Base-by-base conservation (phyloP, 2,113 vertebrate genomes). In the Glaucidium brasilianum region DNA sequence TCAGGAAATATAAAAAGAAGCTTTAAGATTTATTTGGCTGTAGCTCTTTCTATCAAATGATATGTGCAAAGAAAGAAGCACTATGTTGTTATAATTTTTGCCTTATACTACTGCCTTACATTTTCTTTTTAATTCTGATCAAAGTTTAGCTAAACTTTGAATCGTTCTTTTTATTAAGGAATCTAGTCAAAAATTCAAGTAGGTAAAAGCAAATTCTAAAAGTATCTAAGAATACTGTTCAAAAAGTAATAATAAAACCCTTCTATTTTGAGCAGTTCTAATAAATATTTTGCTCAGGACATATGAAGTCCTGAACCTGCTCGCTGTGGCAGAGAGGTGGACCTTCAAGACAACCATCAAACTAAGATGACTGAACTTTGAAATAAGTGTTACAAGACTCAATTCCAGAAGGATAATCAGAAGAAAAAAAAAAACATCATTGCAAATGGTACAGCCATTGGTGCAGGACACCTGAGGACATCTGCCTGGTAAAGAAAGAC, bases 181-280 rank as follows among this genome's bases (percentile, higher is more conserved):
- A 53, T 39, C 21, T 41, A 88, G 21, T 27, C 9, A 94, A 92
- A 95, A 82, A 41, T 32, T 7, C 0, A 1, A 66, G 34, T 12
- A 37, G 11, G 4, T 43, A 58, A 59, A 92, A 45, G 10, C 1
- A 56, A 55, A 59, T 75, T 71, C 26, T 71, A 30, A 34, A 92
- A 49, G 6, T 35, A 43, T 53, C 12, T 74, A 43, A 76, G 12
- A 59, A 3, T 30, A 60, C 5, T 58, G 5, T 74, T 78, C 25
- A 66, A 62, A 27, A 62, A 60, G 0, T 27, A n/a, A 49, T 66
- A 35, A 62, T 12, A 56, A 26, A 5, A 0, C 3, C 3, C 3
- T 41, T 43, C 8, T 39, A n/a, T 41, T 68, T 72, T 60, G 4
- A 71, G 32, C 5, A 56, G 17, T 41, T 59, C 11, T 59, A 59